Evolutionary conservation across 2,113 vertebrate species (phyloP), one percentile per base, ranked within the genome.

Genomic region (Neolamprologus ventralis): DNA sequence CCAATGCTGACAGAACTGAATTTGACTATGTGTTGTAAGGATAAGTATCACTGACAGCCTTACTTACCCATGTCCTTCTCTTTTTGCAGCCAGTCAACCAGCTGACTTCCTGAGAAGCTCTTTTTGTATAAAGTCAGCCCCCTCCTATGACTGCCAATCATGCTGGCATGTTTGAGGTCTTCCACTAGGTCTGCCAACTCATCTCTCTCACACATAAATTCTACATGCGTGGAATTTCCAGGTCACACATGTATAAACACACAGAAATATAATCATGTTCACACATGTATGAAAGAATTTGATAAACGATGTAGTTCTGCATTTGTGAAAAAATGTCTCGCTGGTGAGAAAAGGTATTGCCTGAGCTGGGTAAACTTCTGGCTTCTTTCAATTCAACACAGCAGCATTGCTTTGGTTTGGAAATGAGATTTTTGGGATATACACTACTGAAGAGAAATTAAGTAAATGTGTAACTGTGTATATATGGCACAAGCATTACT

Each of bases 181-280:
- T 92, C 86, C 85, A 96, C 90, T 91, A 95, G 82, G 91, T 94
- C 80, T 9, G 95, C 95, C 84, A 95, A 92, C 73, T 92, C 92
- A 95, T 96, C 94, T 91, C 89, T 95, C 85, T 97, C 95, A 95
- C 93, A 96, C 57, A 81, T 71, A 94, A 95, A 93, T 75, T 93
- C 96, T 97, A 92, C 51, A 63, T 26, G 42, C 26, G 35, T 73
- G 57, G 85, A 83, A 78, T 63, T 23, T 68, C 71, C 78, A 28
- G 85, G 79, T 40, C 80, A 82, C 21, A 91, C 68, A 85, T 35
- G 54, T 9, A 89, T 54, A 90, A 86, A 82, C 82, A 88, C 60
- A 86, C 7, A 91, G 9, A 88, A 51, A 65, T 11, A 73, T 11
- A 63, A 35, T 85, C 21, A 71, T 23, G 47, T 85, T 85, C 79